Conservation (phyloP, 1,140 invertebrate genomes). For the Ceratina japonica region DNA sequence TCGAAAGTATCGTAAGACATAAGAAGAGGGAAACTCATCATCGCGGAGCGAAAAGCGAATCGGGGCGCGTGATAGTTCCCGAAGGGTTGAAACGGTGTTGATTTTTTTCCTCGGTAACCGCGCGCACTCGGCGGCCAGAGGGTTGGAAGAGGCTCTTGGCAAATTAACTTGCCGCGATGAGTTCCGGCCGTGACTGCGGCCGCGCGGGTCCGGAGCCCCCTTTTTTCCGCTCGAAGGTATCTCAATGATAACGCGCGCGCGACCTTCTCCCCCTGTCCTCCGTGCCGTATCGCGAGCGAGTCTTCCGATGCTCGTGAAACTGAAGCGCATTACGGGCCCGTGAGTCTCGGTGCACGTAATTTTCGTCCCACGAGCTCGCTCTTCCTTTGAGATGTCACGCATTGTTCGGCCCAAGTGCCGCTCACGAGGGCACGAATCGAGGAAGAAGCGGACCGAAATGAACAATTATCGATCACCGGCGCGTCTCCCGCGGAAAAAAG, state of each 20-base stretch:
- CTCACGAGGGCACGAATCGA: conserved; percentile 39
- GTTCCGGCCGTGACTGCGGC: conserved; percentile 17
- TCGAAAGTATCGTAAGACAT: no score
- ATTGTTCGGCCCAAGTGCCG: conserved; percentile 45
- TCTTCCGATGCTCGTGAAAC: conserved; percentile 44
- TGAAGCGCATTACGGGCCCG: conserved; percentile 38
- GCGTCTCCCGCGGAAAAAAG: background rate
- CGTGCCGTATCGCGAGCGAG: conserved; percentile 9
- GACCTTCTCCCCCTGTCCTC: conserved; percentile 34
- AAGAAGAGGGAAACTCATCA: background rate
- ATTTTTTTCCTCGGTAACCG: background rate
- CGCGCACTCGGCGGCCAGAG: background rate
- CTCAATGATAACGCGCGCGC: conserved; percentile 43
- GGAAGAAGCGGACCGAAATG: conserved; percentile 39
- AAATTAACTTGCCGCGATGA: conserved; percentile 54
- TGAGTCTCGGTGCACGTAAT: conserved; percentile 38
- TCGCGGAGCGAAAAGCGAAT: background rate
- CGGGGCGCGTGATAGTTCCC: background rate
- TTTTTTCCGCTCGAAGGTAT: conserved; percentile 38
- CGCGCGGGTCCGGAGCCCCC: conserved; percentile 2
- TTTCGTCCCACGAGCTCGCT: conserved; percentile 27
- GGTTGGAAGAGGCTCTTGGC: conserved; percentile 33
- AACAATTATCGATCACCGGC: conserved; percentile 32
- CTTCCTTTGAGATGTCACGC: conserved; percentile 47
- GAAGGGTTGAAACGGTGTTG: conserved; percentile 6